Evolutionary conservation across 1,140 invertebrate species (phyloP), one percentile per base, ranked within the genome.

Genomic region (Thaumetopoea pityocampa): DNA sequence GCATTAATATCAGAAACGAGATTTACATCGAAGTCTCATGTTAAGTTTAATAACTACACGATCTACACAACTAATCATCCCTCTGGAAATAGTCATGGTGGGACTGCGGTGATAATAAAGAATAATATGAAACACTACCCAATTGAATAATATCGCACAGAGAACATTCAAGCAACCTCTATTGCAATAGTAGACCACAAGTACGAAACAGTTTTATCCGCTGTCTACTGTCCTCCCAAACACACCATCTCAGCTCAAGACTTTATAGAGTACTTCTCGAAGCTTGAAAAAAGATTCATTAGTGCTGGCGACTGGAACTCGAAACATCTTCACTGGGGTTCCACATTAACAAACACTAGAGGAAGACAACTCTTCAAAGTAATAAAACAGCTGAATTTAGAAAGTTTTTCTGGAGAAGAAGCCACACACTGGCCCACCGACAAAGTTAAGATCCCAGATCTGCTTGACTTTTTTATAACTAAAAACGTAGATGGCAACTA

Each of bases 1-100:
- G 28, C 41, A 5, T 12, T 56, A 4, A 34, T 56, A 16, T 56
- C 47, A 1, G 52, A 56, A 47, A 51, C 48, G 5, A 29, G 42
- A 5, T 43, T 56, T 10, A 56, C 46, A 6, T 1, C 5, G 9
- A 46, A 26, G 29, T 27, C 27, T 2, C 11, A 30, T 8, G 5
- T 51, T 0, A 11, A 22, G 10, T 18, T 56, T 4, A 24, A 43
- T 35, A 34, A 51, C 5, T 56, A 46, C 14, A 26, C 0, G 0
- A 22, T 47, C 0, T 47, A 56, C 20, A 20, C 22, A 7, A 56
- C 53, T n/a, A 43, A 47, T 8, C 48, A 56, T 11, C 43, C 47
- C 1, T 45, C 43, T 12, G 42, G 53, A 5, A 51, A 32, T 3
- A 7, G 26, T n/a, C 53, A 56, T 26, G 53, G 43, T 9, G 53